Evolutionary conservation across 2,797 vertebrate species (phyloP).

Genomic region (Pristis pectinata): DNA sequence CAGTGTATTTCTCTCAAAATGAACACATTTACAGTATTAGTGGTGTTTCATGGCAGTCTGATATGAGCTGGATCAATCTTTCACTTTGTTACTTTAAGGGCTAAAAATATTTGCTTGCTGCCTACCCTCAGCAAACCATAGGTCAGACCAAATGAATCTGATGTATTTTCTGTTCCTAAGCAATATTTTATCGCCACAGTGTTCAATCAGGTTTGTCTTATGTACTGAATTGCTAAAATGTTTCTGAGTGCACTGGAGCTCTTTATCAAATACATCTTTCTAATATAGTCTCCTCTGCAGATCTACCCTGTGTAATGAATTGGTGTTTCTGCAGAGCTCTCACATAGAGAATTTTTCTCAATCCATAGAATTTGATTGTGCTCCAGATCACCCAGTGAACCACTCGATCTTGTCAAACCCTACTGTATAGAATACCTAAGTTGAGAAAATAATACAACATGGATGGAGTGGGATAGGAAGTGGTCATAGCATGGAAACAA

Average conservation of each 20-base stretch:
- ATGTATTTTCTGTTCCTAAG: slow-evolving; percentile 34
- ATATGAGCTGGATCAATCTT: slow-evolving; percentile 37
- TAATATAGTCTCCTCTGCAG: slow-evolving; percentile 21
- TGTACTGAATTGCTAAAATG: slow-evolving; percentile 26
- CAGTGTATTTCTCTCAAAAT: slow-evolving; percentile 61
- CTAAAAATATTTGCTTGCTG: slow-evolving; percentile 36
- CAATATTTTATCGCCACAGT: slow-evolving; percentile 37
- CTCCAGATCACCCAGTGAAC: slow-evolving; percentile 22
- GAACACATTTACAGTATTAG: slow-evolving; percentile 64
- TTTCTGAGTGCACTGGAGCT: slow-evolving; percentile 32
- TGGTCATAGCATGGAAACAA: background rate
- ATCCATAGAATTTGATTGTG: background rate
- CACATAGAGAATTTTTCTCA: slow-evolving; percentile 26
- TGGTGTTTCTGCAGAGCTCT: background rate
- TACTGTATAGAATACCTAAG: background rate
- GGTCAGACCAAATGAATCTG: slow-evolving; percentile 37
- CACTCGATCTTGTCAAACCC: background rate
- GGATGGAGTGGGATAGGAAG: background rate
- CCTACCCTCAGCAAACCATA: slow-evolving; percentile 23
- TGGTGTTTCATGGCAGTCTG: slow-evolving; percentile 35
- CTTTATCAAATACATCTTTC: slow-evolving; percentile 37
- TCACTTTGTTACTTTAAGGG: slow-evolving; percentile 37
- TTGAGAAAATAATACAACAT: background rate
- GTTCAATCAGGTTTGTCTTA: slow-evolving; percentile 35
- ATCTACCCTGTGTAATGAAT: slow-evolving; percentile 29